Conservation (phyloP, 2,888 invertebrate species). For the Ochropleura plecta region DNA sequence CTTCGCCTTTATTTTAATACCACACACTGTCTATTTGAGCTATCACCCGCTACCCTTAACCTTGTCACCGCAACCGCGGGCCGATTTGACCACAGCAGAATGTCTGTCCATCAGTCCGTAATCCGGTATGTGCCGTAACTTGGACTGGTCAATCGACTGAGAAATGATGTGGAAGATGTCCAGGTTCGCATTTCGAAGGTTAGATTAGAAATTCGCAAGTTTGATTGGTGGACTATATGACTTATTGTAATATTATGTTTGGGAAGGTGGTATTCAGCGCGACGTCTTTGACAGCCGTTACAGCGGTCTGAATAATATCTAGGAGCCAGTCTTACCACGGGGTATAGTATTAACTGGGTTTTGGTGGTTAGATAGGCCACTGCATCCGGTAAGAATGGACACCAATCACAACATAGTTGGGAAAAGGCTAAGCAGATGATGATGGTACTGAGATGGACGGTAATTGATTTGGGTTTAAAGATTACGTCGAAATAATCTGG, state of each 20-base stretch:
- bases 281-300: no score
- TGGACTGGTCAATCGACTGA: slow-evolving; percentile 52
- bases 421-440: no score
- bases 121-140: slow-evolving; percentile 58
- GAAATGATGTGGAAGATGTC: slow-evolving; percentile 61
- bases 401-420: no score
- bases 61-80: slow-evolving; percentile 32
- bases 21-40: background rate
- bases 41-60: slow-evolving; percentile 36
- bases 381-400: no score
- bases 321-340: no score
- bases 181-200: slow-evolving; percentile 42
- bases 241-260: background rate
- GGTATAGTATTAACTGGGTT: no score
- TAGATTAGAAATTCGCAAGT: slow-evolving; percentile 27
- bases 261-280: no score
- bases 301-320: no score
- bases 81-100: slow-evolving; percentile 59
- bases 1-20: background rate
- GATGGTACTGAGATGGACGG: background rate
- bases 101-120: slow-evolving; percentile 54
- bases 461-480: background rate
- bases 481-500: background rate
- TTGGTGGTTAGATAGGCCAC: no score
- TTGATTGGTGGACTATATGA: slow-evolving; percentile 16